These are phyloP conservation scores for Melanogrammus aeglefinus DNA, from an alignment of 2,797 vertebrate species.

Conservation along the genomic window DNA sequence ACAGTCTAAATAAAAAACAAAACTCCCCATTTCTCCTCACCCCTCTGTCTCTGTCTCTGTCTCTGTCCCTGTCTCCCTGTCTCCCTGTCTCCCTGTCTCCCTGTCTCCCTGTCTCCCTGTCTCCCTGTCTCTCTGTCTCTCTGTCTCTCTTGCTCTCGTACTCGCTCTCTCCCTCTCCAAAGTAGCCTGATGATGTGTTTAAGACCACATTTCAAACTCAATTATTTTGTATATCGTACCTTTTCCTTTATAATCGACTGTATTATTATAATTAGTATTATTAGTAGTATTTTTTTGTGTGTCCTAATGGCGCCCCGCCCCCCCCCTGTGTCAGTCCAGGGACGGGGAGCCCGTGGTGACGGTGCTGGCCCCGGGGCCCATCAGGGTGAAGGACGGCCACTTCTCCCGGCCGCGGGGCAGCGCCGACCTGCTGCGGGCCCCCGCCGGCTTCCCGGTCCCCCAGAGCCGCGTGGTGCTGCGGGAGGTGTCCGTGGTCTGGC, in stretches of 20 bases:
- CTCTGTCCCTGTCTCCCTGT: too few relatives aligned
- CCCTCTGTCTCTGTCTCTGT: too few relatives aligned
- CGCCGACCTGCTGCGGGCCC: conserved; percentile 84
- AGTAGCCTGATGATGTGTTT: neutral
- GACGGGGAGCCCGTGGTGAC: conserved; percentile 89
- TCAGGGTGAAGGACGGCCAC: conserved; percentile 81
- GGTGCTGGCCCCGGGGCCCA: conserved; percentile 73
- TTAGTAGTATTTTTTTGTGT: neutral
- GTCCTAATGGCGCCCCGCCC: neutral
- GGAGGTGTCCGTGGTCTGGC: conserved; percentile 89
- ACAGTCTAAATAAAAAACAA: too few relatives aligned
- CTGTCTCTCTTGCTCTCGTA: too few relatives aligned
- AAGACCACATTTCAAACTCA: neutral
- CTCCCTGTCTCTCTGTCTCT: too few relatives aligned
- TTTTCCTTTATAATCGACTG: neutral
- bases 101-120: too few relatives aligned
- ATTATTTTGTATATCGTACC: neutral
- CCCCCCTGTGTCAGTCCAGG: conserved; percentile 68
- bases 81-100: too few relatives aligned
- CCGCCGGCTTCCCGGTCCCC: conserved; percentile 83
- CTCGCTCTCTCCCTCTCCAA: too few relatives aligned
- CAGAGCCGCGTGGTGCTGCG: conserved; percentile 84
- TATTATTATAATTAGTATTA: neutral
- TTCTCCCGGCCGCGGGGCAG: conserved; percentile 86
- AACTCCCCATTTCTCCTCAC: too few relatives aligned